Conservation (phyloP, 2,888 invertebrate species). For the Parthenolecanium corni region DNA sequence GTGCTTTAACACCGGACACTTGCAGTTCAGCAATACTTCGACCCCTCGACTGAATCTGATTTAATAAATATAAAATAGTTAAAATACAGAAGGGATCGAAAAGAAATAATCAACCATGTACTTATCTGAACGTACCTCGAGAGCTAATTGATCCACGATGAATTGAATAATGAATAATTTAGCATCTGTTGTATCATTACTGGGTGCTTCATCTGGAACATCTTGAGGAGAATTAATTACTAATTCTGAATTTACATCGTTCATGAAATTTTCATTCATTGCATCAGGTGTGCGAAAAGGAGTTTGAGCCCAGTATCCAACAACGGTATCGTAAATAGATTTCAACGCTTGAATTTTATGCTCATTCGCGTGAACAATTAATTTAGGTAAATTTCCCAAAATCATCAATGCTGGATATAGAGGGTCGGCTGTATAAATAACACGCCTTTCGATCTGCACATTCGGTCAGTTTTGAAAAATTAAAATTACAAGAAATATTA, state of each 20-base stretch:
- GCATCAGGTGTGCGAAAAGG: slow-evolving; percentile 22
- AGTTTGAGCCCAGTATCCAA: slow-evolving; percentile 23
- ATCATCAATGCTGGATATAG: slow-evolving; percentile 73
- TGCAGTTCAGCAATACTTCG: slow-evolving; percentile 86
- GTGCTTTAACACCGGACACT: slow-evolving; percentile 73
- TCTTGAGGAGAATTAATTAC: neutral
- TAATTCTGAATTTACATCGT: slow-evolving; percentile 43
- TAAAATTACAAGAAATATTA: neutral
- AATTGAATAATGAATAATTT: slow-evolving; percentile 71
- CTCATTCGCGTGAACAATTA: slow-evolving; percentile 83
- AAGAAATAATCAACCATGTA: neutral
- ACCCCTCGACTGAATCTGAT: slow-evolving; percentile 65
- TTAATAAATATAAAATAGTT: slow-evolving; percentile 30
- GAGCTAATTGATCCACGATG: slow-evolving; percentile 71
- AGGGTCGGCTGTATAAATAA: slow-evolving; percentile 72
- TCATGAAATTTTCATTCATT: slow-evolving; percentile 41
- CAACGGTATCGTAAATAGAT: slow-evolving; percentile 40
- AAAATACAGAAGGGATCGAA: neutral
- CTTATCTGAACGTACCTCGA: slow-evolving; percentile 51
- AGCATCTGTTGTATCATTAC: slow-evolving; percentile 36
- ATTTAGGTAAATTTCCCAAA: slow-evolving; percentile 72
- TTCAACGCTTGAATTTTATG: slow-evolving; percentile 63
- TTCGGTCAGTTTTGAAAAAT: neutral
- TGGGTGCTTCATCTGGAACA: neutral
- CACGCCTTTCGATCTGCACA: slow-evolving; percentile 61